Evolutionary conservation across 2,113 vertebrate species (phyloP), one percentile per base, ranked within the genome.

Genomic region (Otus sunia): DNA sequence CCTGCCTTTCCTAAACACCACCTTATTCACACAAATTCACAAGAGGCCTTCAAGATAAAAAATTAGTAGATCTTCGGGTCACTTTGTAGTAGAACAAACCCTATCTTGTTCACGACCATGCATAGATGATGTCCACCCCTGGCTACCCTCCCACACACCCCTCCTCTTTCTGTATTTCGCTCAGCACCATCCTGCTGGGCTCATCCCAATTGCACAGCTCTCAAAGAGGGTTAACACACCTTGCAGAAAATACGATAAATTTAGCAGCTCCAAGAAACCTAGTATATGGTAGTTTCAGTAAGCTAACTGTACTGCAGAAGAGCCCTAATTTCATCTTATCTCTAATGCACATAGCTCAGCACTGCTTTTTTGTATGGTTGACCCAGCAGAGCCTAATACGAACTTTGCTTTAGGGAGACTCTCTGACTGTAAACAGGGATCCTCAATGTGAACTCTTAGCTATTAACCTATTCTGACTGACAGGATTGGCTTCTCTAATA

Each of bases 81-180:
- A 4, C 19, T 84, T 39, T 16, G 25, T 20, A 52, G n/a, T 16
- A 17, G 30, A 67, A 49, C 11, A 67, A 90, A 37, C 29, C 29
- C 26, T 26, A 0, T 2, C 7, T 10, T 68, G 22, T 23, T 69
- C n/a, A 55, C 1, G 8, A 15, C 8, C 18, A 26, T 0, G 5
- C 22, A 11, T 2, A 52, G 32, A 43, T 26, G 8, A 15, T 37
- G 32, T 15, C 26, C 34, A 36, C 15, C 30, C 15, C 19, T 27
- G 18, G 15, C 32, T 49, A 29, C 11, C 8, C 53, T 21, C 22
- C 5, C 19, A 29, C 15, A 27, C 34, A 3, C 21, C 25, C 8
- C 12, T 37, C 39, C 21, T 22, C 1, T 36, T 66, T 39, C 67
- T 45, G 30, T 9, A 15, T 86, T 72, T 90, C 10, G 1, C 53